These are phyloP conservation scores for Lepidochitona cinerea DNA, from an alignment of 2,888 invertebrate genomes.

Conservation along the genomic window DNA sequence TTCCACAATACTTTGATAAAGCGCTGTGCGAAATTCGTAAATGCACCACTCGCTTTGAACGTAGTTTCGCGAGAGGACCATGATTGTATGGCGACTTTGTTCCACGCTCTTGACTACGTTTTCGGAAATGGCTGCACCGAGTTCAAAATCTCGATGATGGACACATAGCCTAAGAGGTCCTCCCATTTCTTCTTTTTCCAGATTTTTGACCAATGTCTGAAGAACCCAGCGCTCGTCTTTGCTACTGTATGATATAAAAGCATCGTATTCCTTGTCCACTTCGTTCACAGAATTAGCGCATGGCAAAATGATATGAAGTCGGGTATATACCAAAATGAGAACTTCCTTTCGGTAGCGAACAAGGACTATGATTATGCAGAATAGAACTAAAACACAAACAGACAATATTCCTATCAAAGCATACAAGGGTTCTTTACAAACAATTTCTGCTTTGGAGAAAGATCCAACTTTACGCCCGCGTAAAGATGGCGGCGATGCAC, in stretches of 20 bases:
- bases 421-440: not conserved
- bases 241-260: constrained; percentile 90
- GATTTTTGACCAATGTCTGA: constrained; percentile 83
- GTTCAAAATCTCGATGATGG: constrained; percentile 37
- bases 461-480: not conserved
- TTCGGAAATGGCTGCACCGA: constrained; percentile 77
- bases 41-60: constrained; percentile 92
- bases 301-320: constrained; percentile 54
- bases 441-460: not conserved
- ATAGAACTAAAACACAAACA: constrained; percentile 21
- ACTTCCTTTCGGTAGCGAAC: constrained; percentile 39
- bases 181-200: constrained; percentile 79
- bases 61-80: constrained; percentile 90
- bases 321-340: constrained; percentile 46
- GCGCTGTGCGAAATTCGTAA: constrained; percentile 89
- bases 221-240: constrained; percentile 90
- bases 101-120: constrained; percentile 90
- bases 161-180: constrained; percentile 60
- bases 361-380: constrained; percentile 14
- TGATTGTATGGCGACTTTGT: constrained; percentile 85
- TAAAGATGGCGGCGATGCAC: not conserved
- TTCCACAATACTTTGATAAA: constrained; percentile 83
- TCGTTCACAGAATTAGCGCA: constrained; percentile 27
- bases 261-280: constrained; percentile 77
- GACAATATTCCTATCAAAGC: constrained; percentile 22